A percentile compares a stretch with the other conserved stretches of the same genome.
These are phyloP conservation scores for Cryptophagus acutangulus DNA, from an alignment of 2,888 invertebrate species.

Conservation along the genomic window DNA sequence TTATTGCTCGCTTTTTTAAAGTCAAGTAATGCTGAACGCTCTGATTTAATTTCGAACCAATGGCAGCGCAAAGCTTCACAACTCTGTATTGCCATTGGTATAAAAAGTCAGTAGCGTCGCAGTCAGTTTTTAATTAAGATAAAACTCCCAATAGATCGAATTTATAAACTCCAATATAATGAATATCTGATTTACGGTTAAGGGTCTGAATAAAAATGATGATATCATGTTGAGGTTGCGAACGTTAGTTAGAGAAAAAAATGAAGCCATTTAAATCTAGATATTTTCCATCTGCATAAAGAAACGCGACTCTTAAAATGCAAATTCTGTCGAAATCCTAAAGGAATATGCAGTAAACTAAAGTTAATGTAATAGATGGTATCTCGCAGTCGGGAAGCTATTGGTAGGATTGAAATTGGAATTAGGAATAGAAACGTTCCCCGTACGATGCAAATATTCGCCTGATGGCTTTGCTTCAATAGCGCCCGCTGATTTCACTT, in stretches of 20 bases:
- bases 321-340: slow-evolving; percentile 35
- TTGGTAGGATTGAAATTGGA: slow-evolving; percentile 35
- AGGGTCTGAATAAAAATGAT: no score
- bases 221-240: not conserved
- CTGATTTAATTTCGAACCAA: no score
- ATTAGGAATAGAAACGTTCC: slow-evolving; percentile 34
- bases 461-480: slow-evolving; percentile 14
- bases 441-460: slow-evolving; percentile 21
- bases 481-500: slow-evolving; percentile 10
- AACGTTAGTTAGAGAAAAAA: not conserved
- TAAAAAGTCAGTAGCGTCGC: no score
- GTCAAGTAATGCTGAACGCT: no score
- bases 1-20: no score
- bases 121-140: no score
- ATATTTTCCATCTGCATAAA: slow-evolving; percentile 26
- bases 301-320: slow-evolving; percentile 32
- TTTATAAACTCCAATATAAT: no score
- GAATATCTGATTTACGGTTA: no score
- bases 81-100: no score
- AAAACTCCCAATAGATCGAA: no score
- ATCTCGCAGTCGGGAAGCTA: slow-evolving; percentile 34
- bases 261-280: slow-evolving; percentile 24
- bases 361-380: slow-evolving; percentile 40
- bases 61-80: no score
- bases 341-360: slow-evolving; percentile 39